These are phyloP conservation scores for Drosophila ficusphila DNA, from an alignment of 1,140 invertebrate species.

Conservation along the genomic window DNA sequence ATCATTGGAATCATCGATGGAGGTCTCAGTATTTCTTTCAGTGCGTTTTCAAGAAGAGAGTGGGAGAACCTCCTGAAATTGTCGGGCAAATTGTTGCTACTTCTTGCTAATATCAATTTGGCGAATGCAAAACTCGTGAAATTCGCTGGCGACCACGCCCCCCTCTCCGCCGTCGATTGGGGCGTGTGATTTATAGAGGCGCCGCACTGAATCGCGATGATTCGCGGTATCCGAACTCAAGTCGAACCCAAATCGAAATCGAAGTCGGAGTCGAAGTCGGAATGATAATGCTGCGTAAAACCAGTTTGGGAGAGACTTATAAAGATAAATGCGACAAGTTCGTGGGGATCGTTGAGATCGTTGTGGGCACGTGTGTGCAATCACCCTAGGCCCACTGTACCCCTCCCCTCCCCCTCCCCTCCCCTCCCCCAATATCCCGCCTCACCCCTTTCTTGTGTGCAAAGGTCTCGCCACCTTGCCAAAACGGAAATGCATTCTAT, in stretches of 20 bases:
- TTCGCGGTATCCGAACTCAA: slow-evolving; percentile 22
- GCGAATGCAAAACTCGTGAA: slow-evolving; percentile 33
- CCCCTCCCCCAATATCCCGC: neutral
- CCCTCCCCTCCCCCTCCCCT: no score
- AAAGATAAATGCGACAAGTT: slow-evolving; percentile 12
- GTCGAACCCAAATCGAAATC: slow-evolving; percentile 34
- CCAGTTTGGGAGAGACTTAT: slow-evolving; percentile 20
- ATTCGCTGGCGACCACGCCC: slow-evolving; percentile 3
- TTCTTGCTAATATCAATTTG: slow-evolving; percentile 21
- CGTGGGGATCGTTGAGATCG: slow-evolving; percentile 18
- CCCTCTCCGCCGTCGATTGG: slow-evolving; percentile 23
- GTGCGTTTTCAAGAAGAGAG: neutral
- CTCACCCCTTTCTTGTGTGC: neutral
- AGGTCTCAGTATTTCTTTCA: neutral
- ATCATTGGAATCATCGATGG: no score
- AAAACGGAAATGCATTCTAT: slow-evolving; percentile 81
- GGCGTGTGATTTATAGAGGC: slow-evolving; percentile 62
- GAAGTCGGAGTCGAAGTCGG: neutral
- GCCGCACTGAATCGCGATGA: slow-evolving; percentile 42
- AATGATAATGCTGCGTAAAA: slow-evolving; percentile 30
- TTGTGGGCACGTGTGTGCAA: slow-evolving; percentile 33
- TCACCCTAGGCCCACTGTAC: slow-evolving; percentile 2
- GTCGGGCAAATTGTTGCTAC: slow-evolving; percentile 38
- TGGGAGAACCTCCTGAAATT: slow-evolving; percentile 20
- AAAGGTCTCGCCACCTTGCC: slow-evolving; percentile 39